Percentiles rank a stretch among this genome's conserved stretches.
These are phyloP conservation scores for Dicroscelio sp. DNA, from an alignment of 2,888 invertebrate species.

Conservation along the genomic window DNA sequence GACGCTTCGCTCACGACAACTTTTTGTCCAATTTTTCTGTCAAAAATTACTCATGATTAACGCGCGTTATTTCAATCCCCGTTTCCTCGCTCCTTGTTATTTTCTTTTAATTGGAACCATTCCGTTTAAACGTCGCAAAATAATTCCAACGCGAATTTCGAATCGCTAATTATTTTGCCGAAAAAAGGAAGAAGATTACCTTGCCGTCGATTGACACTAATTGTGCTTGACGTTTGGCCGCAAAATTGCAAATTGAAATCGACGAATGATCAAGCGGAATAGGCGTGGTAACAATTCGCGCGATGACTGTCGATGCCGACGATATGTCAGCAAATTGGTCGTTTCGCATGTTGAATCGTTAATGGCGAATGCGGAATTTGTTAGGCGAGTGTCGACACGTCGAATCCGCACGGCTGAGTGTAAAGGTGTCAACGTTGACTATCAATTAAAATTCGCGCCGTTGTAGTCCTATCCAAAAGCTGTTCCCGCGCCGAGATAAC, in stretches of 20 bases:
- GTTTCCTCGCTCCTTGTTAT: too few species aligned
- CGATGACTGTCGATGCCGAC: slow-evolving; percentile 77
- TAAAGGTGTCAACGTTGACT: slow-evolving; percentile 83
- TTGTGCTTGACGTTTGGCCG: too few species aligned
- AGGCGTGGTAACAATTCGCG: slow-evolving; percentile 58
- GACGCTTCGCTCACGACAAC: not conserved
- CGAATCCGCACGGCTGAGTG: slow-evolving; percentile 74
- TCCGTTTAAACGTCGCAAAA: too few species aligned
- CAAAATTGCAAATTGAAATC: slow-evolving; percentile 41
- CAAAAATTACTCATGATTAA: too few species aligned
- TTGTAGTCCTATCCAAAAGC: slow-evolving; percentile 32
- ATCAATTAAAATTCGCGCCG: slow-evolving; percentile 79
- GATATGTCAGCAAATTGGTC: slow-evolving; percentile 78
- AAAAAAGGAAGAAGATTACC: too few species aligned
- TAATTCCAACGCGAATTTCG: too few species aligned
- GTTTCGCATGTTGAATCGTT: slow-evolving; percentile 79
- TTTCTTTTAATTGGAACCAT: too few species aligned
- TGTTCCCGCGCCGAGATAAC: too few species aligned
- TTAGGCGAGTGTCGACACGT: slow-evolving; percentile 80
- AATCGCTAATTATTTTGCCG: too few species aligned
- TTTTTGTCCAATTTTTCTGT: slow-evolving; percentile 43
- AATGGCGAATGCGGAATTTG: slow-evolving; percentile 82
- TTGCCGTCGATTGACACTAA: too few species aligned
- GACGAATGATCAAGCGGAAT: slow-evolving; percentile 62
- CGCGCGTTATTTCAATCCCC: too few species aligned